phyloP scores from a whole-genome alignment of 2,888 invertebrate genomes.

The Tholera decimalis region DNA sequence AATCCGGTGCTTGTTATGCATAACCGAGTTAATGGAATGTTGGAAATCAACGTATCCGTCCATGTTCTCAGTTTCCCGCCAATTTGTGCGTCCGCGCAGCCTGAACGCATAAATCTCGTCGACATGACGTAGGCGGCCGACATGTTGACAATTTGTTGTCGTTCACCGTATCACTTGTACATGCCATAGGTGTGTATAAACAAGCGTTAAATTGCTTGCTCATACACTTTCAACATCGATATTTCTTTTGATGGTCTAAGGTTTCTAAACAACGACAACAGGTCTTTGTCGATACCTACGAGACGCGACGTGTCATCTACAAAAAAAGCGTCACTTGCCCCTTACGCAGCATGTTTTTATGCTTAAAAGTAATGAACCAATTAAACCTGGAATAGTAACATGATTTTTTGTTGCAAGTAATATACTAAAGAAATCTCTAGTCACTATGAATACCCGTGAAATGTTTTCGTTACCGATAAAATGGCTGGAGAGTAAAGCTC shows the following conservation, averaged over 20 bases:
- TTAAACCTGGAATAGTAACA: conserved; percentile 47
- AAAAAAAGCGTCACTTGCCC: conserved; percentile 52
- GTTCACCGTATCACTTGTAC: conserved; percentile 64
- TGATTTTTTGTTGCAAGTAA: conserved; percentile 44
- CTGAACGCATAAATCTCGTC: conserved; percentile 85
- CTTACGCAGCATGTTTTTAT: conserved; percentile 48
- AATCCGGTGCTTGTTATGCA: conserved; percentile 78
- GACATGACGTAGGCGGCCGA: conserved; percentile 88
- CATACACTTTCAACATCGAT: conserved; percentile 46
- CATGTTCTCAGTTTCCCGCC: conserved; percentile 80
- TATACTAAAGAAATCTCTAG: conserved; percentile 31
- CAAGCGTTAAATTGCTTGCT: conserved; percentile 58
- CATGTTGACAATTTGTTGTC: conserved; percentile 88
- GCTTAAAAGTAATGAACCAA: conserved; percentile 54
- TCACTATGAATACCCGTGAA: conserved; percentile 44
- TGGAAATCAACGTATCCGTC: conserved; percentile 77
- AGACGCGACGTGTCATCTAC: conserved; percentile 24
- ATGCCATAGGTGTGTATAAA: conserved; percentile 59
- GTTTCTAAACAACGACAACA: conserved; percentile 23
- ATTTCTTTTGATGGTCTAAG: conserved; percentile 22
- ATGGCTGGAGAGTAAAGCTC: conserved; percentile 62
- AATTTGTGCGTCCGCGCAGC: conserved; percentile 87
- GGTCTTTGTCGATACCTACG: conserved; percentile 18
- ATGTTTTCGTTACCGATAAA: conserved; percentile 52
- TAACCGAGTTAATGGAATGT: conserved; percentile 78